A percentile compares a stretch with the other conserved stretches of the same genome.
These are phyloP conservation scores for Alectura lathami DNA, from an alignment of 2,113 vertebrate species.

Conservation along the genomic window DNA sequence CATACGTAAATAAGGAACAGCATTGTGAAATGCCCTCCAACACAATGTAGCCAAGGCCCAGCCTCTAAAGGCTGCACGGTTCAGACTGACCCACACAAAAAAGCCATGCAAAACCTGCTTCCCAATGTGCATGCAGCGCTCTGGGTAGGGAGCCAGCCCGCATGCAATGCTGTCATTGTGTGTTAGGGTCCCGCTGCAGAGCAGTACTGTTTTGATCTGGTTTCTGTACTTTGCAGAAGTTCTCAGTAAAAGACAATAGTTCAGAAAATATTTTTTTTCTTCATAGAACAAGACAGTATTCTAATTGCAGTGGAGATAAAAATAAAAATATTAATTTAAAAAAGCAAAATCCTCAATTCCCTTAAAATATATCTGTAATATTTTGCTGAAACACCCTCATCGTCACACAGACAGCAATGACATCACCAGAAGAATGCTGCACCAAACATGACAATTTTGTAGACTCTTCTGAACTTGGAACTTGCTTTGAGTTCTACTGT, in stretches of 20 bases:
- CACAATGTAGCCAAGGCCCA: neutral
- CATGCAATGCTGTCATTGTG: neutral
- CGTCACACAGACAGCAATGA: neutral
- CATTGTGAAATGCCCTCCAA: slow-evolving; percentile 2
- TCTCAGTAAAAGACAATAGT: neutral
- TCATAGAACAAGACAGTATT: neutral
- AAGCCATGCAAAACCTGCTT: neutral
- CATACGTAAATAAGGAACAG: neutral
- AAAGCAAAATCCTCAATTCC: neutral
- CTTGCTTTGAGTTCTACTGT: neutral
- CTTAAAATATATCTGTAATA: neutral
- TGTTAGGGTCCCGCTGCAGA: neutral
- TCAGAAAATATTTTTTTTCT: neutral
- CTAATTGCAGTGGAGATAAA: neutral
- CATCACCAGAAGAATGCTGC: neutral
- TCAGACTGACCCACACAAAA: neutral
- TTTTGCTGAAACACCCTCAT: neutral
- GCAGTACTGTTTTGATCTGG: neutral
- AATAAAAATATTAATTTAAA: neutral
- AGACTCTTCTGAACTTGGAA: neutral
- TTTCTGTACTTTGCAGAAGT: neutral
- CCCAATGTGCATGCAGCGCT: neutral
- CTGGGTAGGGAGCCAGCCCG: neutral
- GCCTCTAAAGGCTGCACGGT: neutral
- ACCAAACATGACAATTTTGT: neutral